Evolutionary conservation across 2,797 vertebrate species (phyloP).

Genomic region (Taeniopygia guttata): DNA sequence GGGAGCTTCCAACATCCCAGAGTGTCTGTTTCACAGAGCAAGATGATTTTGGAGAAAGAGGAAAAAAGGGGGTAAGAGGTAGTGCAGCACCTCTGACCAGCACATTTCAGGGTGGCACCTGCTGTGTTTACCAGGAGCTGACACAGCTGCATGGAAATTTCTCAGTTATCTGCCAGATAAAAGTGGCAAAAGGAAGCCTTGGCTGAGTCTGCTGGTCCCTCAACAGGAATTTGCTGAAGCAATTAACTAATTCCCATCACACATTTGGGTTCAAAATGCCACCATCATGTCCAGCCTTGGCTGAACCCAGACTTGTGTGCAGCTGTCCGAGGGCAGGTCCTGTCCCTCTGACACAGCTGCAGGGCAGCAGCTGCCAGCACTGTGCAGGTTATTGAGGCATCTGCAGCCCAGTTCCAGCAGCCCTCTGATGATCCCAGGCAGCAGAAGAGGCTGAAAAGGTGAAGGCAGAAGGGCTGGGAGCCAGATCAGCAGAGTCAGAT

Average conservation of each 20-base stretch:
- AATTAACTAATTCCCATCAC: neutral
- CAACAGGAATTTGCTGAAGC: neutral
- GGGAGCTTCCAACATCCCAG: neutral
- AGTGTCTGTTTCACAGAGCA: accelerated
- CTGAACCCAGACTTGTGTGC: neutral
- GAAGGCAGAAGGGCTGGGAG: neutral
- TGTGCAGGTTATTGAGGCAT: accelerated
- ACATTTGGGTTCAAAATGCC: neutral
- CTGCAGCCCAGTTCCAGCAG: neutral
- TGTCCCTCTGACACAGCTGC: accelerated
- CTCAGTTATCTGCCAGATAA: neutral
- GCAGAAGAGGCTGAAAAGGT: neutral
- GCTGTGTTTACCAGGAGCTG: neutral
- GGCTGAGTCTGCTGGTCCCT: neutral
- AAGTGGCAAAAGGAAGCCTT: neutral
- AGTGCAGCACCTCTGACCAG: neutral
- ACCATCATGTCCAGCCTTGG: accelerated
- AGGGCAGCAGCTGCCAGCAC: neutral
- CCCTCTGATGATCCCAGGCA: accelerated
- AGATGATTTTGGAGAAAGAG: neutral
- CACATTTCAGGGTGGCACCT: neutral
- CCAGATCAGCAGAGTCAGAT: neutral
- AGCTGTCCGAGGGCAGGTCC: neutral
- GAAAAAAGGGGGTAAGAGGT: neutral
- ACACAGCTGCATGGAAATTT: neutral